Evolutionary conservation across 2,888 invertebrate genomes (phyloP).

Genomic region (Pollenia griseotomentosa): DNA sequence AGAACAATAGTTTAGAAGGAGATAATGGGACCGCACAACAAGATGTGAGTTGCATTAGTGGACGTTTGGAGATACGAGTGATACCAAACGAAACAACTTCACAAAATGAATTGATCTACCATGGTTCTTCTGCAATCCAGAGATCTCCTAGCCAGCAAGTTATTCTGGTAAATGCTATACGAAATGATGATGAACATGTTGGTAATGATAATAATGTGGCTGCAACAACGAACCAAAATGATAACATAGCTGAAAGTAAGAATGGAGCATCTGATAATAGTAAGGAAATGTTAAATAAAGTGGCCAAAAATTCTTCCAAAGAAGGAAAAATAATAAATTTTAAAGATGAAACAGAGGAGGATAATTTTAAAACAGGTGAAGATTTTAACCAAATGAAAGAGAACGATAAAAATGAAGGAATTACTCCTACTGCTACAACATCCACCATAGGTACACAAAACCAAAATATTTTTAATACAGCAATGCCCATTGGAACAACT

Average conservation of each 20-base stretch:
- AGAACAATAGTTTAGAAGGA: conserved; percentile 41
- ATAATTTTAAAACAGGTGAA: conserved; percentile 56
- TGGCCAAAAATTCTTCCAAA: not conserved
- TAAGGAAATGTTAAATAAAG: not conserved
- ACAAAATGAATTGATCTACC: conserved; percentile 48
- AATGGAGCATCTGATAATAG: conserved; percentile 13
- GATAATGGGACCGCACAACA: conserved; percentile 70
- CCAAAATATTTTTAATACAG: conserved; percentile 23
- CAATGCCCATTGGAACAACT: conserved; percentile 58
- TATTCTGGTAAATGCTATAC: conserved; percentile 42
- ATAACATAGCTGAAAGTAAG: not conserved
- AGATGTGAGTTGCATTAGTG: conserved; percentile 87
- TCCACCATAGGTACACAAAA: conserved; percentile 42
- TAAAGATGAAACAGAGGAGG: conserved; percentile 32
- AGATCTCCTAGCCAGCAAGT: conserved; percentile 47
- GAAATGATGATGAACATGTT: conserved; percentile 30
- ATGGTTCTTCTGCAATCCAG: conserved; percentile 36
- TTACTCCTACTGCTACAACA: conserved; percentile 10
- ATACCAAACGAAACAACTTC: conserved; percentile 84
- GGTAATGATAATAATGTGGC: not conserved
- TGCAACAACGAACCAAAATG: conserved; percentile 11
- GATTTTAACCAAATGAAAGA: conserved; percentile 45
- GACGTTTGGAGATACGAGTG: conserved; percentile 92
- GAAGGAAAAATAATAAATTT: not conserved
- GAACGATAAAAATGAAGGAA: conserved; percentile 40